Conservation (phyloP, 2,888 invertebrate species). For the Catocala nupta region DNA sequence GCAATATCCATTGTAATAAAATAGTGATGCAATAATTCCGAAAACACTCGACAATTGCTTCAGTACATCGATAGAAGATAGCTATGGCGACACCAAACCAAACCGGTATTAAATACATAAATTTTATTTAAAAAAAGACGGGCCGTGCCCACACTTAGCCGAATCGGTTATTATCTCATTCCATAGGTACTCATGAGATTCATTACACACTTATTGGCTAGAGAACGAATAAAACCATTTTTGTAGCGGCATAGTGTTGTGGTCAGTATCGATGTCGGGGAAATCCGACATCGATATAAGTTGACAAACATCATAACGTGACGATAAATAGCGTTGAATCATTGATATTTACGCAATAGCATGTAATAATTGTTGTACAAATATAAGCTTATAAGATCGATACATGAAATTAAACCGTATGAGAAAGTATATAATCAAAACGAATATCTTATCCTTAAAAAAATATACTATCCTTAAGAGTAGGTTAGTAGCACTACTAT, state of each 20-base stretch:
- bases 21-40: slow-evolving; percentile 46
- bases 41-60: slow-evolving; percentile 53
- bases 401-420: too few relatives aligned
- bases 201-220: slow-evolving; percentile 85
- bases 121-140: slow-evolving; percentile 68
- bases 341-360: too few relatives aligned
- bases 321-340: too few relatives aligned
- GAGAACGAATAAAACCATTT: slow-evolving; percentile 82
- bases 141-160: slow-evolving; percentile 79
- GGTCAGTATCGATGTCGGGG: slow-evolving; percentile 24
- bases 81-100: slow-evolving; percentile 73
- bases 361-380: too few relatives aligned
- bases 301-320: too few relatives aligned
- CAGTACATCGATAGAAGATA: slow-evolving; percentile 54
- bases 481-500: too few relatives aligned
- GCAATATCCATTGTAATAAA: slow-evolving; percentile 43
- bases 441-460: too few relatives aligned
- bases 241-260: slow-evolving; percentile 70
- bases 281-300: background rate
- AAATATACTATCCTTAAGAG: too few relatives aligned
- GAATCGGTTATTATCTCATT: slow-evolving; percentile 81
- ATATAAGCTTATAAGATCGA: too few relatives aligned
- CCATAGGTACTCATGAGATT: slow-evolving; percentile 81
- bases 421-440: too few relatives aligned
- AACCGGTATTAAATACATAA: slow-evolving; percentile 82